Conservation (phyloP, 1,140 invertebrate genomes). For the Sogatella furcifera region DNA sequence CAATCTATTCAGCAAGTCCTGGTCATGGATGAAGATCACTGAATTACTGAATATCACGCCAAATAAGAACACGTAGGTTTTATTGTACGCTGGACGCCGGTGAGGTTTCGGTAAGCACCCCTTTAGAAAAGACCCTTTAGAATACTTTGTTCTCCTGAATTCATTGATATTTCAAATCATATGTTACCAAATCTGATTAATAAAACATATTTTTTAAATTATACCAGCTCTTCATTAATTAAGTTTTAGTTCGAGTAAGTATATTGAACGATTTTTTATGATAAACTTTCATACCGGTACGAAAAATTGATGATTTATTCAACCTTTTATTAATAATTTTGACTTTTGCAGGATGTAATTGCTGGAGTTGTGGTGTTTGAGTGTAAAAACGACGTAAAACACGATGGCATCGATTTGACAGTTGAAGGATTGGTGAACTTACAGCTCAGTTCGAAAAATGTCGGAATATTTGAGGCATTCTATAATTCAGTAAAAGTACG, state of each 20-base stretch:
- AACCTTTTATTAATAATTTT: not conserved
- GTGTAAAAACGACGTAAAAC: slow-evolving; percentile 67
- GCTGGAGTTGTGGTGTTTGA: slow-evolving; percentile 70
- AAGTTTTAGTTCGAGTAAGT: not conserved
- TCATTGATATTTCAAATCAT: not conserved
- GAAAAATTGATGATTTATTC: not conserved
- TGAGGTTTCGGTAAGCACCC: no score
- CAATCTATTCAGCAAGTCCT: no score
- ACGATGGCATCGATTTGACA: slow-evolving; percentile 78
- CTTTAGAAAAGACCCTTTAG: no score
- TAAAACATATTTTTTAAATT: not conserved
- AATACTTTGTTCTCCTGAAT: no score
- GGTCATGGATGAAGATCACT: no score
- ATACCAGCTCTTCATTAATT: not conserved
- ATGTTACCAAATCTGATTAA: not conserved
- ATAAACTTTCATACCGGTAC: not conserved
- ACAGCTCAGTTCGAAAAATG: slow-evolving; percentile 86
- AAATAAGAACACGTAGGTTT: no score
- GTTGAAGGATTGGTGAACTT: slow-evolving; percentile 85
- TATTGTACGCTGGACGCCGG: no score
- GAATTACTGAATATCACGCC: no score
- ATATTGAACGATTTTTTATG: no score
- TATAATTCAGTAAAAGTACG: slow-evolving; percentile 68
- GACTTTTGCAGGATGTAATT: slow-evolving; percentile 56
- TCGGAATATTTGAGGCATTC: slow-evolving; percentile 90